These are phyloP conservation scores for Penelope pileata DNA, from an alignment of 2,113 vertebrate species.

Conservation along the genomic window DNA sequence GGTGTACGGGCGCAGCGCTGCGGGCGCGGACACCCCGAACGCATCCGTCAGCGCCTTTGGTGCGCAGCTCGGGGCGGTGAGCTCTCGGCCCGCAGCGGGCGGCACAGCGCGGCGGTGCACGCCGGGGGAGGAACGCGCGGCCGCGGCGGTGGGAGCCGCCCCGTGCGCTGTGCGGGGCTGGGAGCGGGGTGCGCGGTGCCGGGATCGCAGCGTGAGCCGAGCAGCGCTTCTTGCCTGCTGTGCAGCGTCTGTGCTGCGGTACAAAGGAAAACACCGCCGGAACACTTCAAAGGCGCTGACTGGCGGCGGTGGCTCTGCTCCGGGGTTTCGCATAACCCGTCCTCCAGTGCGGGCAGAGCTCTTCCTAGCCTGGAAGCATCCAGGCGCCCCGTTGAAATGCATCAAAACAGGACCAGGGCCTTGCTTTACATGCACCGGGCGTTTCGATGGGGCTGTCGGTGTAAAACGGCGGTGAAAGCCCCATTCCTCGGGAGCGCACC, in stretches of 20 bases:
- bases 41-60: accelerated
- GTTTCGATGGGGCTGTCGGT: conserved; percentile 47
- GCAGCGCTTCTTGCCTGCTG: not conserved
- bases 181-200: not conserved
- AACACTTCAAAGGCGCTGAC: conserved; percentile 42
- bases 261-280: conserved; percentile 59
- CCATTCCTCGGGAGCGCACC: not conserved
- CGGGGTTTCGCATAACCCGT: conserved; percentile 31
- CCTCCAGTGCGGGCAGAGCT: conserved; percentile 39
- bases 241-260: conserved; percentile 48
- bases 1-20: not conserved
- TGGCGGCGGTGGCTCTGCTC: not conserved
- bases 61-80: not conserved
- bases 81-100: too few species aligned
- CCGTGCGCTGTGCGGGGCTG: too few species aligned
- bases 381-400: conserved; percentile 44
- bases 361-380: conserved; percentile 51
- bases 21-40: not conserved
- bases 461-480: conserved; percentile 23
- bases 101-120: too few species aligned
- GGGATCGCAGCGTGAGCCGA: not conserved
- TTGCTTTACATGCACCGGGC: conserved; percentile 23
- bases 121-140: too few species aligned
- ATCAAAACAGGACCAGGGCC: conserved; percentile 54
- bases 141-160: too few species aligned